Conservation (phyloP, 2,113 vertebrate species). For the Bombycilla garrulus region DNA sequence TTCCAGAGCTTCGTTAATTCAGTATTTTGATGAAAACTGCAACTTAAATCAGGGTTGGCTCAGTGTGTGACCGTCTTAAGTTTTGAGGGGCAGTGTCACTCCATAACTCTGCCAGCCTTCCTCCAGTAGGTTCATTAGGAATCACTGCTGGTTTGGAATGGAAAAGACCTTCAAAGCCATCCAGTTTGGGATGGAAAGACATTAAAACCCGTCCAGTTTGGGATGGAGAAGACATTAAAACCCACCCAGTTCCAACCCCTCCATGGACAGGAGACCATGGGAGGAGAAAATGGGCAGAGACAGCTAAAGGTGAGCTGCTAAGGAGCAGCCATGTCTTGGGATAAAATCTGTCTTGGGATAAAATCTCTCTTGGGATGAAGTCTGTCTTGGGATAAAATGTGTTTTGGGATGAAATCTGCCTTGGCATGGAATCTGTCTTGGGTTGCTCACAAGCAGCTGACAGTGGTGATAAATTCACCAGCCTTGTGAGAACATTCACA, state of each 20-base stretch:
- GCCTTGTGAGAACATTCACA: background rate
- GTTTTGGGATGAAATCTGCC: background rate
- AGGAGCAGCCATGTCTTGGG: background rate
- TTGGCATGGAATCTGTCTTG: background rate
- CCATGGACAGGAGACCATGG: background rate
- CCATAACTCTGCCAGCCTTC: background rate
- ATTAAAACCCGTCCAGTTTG: too few relatives aligned
- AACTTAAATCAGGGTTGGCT: background rate
- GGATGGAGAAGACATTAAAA: background rate
- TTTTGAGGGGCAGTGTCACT: background rate
- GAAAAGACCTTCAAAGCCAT: background rate
- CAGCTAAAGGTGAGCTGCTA: background rate
- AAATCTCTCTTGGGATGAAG: background rate
- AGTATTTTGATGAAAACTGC: background rate
- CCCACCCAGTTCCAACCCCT: background rate
- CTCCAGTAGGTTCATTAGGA: background rate
- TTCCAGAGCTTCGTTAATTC: background rate
- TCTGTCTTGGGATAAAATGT: background rate
- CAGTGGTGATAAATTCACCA: background rate
- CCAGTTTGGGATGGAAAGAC: background rate
- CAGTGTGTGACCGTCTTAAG: rapidly evolving
- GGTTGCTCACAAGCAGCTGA: background rate
- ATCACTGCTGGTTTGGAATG: background rate
- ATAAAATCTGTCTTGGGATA: background rate
- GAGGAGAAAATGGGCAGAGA: background rate